Evolutionary conservation across 2,797 vertebrate species (phyloP).

Genomic region (Merluccius polli): DNA sequence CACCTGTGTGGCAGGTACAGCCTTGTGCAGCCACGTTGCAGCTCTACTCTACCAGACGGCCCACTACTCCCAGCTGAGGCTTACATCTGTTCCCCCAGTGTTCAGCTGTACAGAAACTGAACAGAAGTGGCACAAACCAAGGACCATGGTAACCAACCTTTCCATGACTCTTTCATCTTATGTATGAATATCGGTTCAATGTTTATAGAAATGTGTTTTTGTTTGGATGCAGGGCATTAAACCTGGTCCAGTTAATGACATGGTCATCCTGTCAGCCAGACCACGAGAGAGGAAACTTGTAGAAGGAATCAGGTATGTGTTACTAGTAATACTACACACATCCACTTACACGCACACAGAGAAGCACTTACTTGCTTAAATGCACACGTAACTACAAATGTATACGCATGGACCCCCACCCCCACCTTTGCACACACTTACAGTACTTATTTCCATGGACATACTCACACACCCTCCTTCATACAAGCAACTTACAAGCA

Average conservation of each 20-base stretch:
- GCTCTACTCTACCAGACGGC: background rate
- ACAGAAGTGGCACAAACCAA: constrained; percentile 7
- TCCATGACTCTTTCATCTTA: background rate
- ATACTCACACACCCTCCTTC: too few species aligned
- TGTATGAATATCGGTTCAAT: background rate
- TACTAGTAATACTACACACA: background rate
- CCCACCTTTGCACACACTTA: too few species aligned
- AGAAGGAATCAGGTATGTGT: background rate
- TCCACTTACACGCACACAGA: too few species aligned
- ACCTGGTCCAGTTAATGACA: background rate
- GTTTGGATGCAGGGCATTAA: constrained; percentile 1
- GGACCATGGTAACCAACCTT: background rate
- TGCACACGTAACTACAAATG: too few species aligned
- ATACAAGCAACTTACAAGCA: too few species aligned
- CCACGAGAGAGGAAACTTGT: background rate
- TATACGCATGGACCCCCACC: too few species aligned
- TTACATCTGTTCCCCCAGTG: background rate
- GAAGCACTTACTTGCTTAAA: too few species aligned
- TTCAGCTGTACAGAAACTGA: constrained; percentile 2
- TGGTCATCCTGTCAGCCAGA: background rate
- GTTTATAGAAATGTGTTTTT: background rate
- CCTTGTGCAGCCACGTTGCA: background rate
- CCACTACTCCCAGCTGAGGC: background rate
- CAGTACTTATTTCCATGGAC: too few species aligned
- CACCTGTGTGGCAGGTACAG: constrained; percentile 1